Conservation (phyloP, 2,113 vertebrate genomes). For the Rhinopomastus cyanomelas region DNA sequence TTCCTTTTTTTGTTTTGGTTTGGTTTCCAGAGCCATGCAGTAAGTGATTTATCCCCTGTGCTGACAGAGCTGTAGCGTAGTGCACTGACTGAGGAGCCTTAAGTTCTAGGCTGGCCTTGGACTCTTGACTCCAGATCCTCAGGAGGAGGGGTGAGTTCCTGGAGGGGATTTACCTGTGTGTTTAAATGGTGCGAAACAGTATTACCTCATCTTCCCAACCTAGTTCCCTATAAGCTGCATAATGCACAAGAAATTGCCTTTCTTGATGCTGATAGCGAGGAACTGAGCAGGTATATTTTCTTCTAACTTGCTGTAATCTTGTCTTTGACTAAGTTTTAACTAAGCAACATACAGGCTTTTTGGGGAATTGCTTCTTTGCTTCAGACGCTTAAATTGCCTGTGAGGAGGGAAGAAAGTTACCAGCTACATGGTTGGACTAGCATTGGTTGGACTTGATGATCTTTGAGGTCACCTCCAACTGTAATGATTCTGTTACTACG, state of each 20-base stretch:
- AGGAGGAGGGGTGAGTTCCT: conserved; percentile 57
- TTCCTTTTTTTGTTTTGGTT: not conserved
- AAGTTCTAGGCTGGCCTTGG: conserved; percentile 54
- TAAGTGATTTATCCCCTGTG: conserved; percentile 41
- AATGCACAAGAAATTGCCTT: not conserved
- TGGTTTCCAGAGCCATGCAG: conserved; percentile 59
- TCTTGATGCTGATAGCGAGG: not conserved
- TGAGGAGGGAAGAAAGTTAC: not conserved
- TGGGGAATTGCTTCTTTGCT: not conserved
- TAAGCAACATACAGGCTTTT: not conserved
- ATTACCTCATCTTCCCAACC: not conserved
- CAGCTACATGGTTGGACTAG: no score
- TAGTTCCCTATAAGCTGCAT: not conserved
- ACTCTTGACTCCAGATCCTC: conserved; percentile 56
- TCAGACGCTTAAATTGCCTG: not conserved
- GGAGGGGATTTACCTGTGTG: conserved; percentile 17
- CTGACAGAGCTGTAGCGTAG: conserved; percentile 61
- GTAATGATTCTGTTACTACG: not conserved
- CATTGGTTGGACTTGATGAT: no score
- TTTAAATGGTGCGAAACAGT: not conserved
- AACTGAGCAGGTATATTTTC: not conserved
- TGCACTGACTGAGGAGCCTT: conserved; percentile 49
- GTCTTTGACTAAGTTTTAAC: not conserved
- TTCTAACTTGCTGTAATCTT: not conserved
- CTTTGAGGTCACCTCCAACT: no score